A percentile compares a stretch with the other conserved stretches of the same genome.
Evolutionary conservation across 2,888 invertebrate species (phyloP).

Genomic region (Cantharis rufa): DNA sequence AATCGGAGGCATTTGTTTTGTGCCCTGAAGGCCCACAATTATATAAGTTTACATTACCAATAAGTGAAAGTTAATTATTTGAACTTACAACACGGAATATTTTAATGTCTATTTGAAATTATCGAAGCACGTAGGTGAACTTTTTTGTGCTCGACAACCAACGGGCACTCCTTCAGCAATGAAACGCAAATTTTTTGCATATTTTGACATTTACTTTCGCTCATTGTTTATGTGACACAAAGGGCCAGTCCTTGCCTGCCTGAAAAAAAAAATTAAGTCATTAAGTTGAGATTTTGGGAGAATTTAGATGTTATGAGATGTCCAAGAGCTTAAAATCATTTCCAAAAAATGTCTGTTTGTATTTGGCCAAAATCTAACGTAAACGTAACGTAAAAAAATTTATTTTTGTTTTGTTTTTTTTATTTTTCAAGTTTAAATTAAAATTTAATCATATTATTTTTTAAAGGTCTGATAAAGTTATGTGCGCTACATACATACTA

Average conservation of each 20-base stretch:
- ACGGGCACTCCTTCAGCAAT: not conserved
- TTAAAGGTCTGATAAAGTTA: no score
- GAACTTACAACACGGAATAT: not conserved
- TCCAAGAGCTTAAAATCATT: no score
- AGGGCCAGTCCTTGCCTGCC: not conserved
- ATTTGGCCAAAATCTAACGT: no score
- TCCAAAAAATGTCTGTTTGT: no score
- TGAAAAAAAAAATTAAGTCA: not conserved
- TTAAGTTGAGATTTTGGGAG: no score
- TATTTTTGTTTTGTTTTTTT: no score
- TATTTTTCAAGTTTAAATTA: no score
- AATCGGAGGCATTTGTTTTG: not conserved
- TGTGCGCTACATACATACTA: no score
- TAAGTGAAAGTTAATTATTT: not conserved
- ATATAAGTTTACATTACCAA: not conserved
- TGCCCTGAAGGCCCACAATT: not conserved
- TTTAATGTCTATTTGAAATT: not conserved
- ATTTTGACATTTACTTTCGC: not conserved
- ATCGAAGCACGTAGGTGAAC: not conserved
- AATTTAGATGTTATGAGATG: no score
- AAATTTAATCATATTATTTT: no score
- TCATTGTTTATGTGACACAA: not conserved
- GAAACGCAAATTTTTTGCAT: not conserved
- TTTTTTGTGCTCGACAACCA: not conserved
- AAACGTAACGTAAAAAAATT: no score